phyloP scores from a whole-genome alignment of 2,113 vertebrate species.

The Nicator chloris region DNA sequence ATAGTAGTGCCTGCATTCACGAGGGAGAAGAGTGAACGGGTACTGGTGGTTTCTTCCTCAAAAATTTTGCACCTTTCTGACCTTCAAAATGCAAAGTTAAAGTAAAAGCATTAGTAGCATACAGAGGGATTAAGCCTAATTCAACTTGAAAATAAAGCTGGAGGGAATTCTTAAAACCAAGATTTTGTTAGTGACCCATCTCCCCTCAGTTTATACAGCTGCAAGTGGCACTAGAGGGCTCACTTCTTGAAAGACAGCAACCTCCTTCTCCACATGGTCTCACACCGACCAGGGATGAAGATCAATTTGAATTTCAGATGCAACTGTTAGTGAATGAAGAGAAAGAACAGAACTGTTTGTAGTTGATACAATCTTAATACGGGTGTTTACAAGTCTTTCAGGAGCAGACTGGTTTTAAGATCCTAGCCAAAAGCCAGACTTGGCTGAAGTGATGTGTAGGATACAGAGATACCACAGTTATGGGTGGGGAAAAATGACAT shows the following conservation, averaged over 20 bases:
- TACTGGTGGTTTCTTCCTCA: neutral
- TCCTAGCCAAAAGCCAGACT: neutral
- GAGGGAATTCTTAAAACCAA: neutral
- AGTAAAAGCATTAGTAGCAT: neutral
- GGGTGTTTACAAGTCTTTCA: neutral
- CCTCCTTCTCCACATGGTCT: neutral
- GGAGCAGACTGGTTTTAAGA: neutral
- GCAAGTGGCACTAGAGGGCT: neutral
- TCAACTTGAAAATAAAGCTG: neutral
- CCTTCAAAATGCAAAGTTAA: neutral
- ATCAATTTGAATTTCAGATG: neutral
- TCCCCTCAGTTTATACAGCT: neutral
- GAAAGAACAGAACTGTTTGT: neutral
- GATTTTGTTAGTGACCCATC: neutral
- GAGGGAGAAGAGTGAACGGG: neutral
- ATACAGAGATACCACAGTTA: neutral
- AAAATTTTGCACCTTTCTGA: neutral
- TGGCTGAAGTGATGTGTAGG: neutral
- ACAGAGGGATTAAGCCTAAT: neutral
- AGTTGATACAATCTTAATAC: neutral
- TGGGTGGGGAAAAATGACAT: neutral
- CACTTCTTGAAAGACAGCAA: neutral
- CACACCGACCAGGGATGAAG: neutral
- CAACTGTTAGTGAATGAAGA: neutral
- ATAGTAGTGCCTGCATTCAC: rapidly evolving